A percentile compares a stretch with the other conserved stretches of the same genome.
These are phyloP conservation scores for Phyllostomus hastatus DNA, from an alignment of 2,113 vertebrate genomes.

Conservation along the genomic window DNA sequence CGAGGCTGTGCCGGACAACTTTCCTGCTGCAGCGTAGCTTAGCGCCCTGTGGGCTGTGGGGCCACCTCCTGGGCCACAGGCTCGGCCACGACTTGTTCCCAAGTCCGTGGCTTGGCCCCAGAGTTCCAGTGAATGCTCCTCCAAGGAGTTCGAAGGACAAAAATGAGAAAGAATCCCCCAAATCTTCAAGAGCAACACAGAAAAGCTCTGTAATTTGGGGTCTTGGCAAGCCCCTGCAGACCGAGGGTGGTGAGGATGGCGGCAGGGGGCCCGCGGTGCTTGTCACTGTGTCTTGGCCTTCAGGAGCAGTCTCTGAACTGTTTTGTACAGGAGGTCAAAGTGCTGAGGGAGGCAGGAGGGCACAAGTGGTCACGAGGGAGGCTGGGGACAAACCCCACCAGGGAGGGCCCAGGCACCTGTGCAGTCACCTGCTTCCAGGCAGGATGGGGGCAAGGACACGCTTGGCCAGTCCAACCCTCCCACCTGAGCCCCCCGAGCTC, in stretches of 20 bases:
- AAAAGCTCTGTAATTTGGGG: neutral
- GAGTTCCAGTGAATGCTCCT: neutral
- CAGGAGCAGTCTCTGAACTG: constrained; percentile 89
- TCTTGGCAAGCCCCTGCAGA: neutral
- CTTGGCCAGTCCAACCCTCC: neutral
- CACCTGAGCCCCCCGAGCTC: neutral
- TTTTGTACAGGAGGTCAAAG: constrained; percentile 90
- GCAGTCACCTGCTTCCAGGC: neutral
- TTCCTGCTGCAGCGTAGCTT: neutral
- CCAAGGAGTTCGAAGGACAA: neutral
- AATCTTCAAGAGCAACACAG: neutral
- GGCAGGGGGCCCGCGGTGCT: neutral
- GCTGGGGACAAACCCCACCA: neutral
- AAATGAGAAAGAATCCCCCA: neutral
- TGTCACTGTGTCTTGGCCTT: constrained; percentile 91
- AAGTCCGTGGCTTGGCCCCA: neutral
- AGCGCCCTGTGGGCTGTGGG: neutral
- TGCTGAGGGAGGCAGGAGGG: constrained; percentile 81
- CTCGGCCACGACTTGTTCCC: neutral
- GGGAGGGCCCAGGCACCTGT: neutral
- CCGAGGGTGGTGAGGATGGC: neutral
- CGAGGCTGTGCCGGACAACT: neutral
- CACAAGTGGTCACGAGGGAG: neutral
- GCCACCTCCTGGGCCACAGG: neutral
- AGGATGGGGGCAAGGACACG: rapidly evolving